Conservation (phyloP, 35 echinoderm and acorn worm species). For the Diadema setosum region DNA sequence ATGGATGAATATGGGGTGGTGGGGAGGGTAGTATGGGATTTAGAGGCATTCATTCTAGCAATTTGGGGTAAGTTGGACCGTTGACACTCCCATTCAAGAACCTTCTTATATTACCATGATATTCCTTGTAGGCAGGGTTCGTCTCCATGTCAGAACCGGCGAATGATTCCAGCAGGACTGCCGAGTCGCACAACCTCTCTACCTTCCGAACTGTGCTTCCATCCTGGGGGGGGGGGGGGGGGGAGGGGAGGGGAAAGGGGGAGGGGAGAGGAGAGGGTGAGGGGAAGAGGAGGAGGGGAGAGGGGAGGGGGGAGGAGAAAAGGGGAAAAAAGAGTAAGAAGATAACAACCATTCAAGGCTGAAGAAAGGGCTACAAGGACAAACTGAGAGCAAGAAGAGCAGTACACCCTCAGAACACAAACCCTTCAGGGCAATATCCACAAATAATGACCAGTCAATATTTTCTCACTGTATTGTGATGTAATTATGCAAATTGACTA, state of each 20-base stretch:
- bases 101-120: conserved; percentile 96
- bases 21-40: too few relatives aligned
- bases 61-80: too few relatives aligned
- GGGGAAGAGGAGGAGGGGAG: background rate
- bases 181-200: conserved; percentile 85
- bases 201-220: conserved; percentile 28
- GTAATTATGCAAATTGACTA: too few relatives aligned
- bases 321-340: background rate
- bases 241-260: background rate
- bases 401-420: too few relatives aligned
- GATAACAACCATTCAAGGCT: background rate
- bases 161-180: conserved; percentile 77
- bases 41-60: too few relatives aligned
- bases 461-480: too few relatives aligned
- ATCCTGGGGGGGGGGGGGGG: background rate
- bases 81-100: too few relatives aligned
- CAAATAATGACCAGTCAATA: too few relatives aligned
- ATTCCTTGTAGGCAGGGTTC: conserved; percentile 88
- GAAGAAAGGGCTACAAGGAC: background rate
- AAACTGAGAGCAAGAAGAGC: background rate
- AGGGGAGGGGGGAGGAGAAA: background rate
- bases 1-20: too few relatives aligned
- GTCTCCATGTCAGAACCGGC: conserved; percentile 85
- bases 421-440: too few relatives aligned
- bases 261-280: background rate